phyloP scores from a whole-genome alignment of 2,888 invertebrate species.

The Antheraea yamamai region DNA sequence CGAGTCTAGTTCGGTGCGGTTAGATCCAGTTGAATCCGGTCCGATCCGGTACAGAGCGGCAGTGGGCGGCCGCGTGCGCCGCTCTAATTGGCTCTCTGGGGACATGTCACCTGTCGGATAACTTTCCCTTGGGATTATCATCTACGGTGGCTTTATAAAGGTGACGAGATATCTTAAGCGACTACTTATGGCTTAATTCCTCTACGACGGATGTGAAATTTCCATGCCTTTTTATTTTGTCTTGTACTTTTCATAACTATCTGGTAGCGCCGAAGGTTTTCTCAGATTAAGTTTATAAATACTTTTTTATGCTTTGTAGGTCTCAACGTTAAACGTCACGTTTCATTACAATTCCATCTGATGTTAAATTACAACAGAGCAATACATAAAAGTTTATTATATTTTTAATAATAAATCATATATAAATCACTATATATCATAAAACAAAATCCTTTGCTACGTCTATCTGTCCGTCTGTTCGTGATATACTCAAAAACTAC shows the following conservation, averaged over 20 bases:
- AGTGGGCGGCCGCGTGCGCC: slow-evolving; percentile 14
- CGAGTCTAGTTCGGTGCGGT: slow-evolving; percentile 16
- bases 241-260: not conserved
- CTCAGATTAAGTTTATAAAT: too few relatives aligned
- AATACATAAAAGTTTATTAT: too few relatives aligned
- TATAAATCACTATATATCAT: too few relatives aligned
- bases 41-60: slow-evolving; percentile 17
- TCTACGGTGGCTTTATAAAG: slow-evolving; percentile 1
- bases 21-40: slow-evolving; percentile 13
- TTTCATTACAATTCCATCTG: too few relatives aligned
- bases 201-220: not conserved
- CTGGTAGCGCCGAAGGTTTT: not conserved
- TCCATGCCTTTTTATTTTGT: not conserved
- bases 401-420: too few relatives aligned
- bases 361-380: too few relatives aligned
- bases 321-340: too few relatives aligned
- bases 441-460: too few relatives aligned
- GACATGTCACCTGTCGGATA: slow-evolving; percentile 40
- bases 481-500: too few relatives aligned
- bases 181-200: not conserved
- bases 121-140: slow-evolving; percentile 10
- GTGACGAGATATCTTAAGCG: slow-evolving; percentile 9
- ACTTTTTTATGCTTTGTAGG: too few relatives aligned
- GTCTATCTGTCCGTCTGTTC: too few relatives aligned
- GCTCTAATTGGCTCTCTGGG: slow-evolving; percentile 40